Evolutionary conservation across 2,113 vertebrate genomes (phyloP).

Genomic region (Lethenteron camtschaticum): DNA sequence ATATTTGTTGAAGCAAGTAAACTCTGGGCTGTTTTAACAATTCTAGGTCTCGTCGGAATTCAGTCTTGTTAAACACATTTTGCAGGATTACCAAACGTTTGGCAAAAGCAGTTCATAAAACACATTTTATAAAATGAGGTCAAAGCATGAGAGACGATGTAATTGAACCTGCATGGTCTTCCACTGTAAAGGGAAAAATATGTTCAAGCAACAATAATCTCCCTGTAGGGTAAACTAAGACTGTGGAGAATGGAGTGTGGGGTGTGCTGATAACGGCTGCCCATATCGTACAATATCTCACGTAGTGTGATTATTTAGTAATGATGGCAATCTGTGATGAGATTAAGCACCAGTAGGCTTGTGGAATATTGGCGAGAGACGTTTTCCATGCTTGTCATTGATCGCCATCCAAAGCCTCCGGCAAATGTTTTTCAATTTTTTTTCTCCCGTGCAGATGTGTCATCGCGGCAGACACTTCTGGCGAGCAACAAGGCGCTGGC

Average conservation of each 20-base stretch:
- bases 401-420: neutral
- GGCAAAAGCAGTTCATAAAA: too few relatives aligned
- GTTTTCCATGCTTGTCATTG: neutral
- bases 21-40: too few relatives aligned
- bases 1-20: too few relatives aligned
- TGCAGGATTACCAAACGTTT: too few relatives aligned
- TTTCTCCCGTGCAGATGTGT: neutral
- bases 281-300: neutral
- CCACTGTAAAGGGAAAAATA: too few relatives aligned
- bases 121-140: too few relatives aligned
- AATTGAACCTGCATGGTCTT: too few relatives aligned
- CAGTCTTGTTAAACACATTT: too few relatives aligned
- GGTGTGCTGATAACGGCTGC: neutral
- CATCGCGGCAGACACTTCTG: neutral
- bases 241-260: neutral
- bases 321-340: neutral
- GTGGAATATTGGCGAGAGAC: neutral
- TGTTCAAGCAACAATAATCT: too few relatives aligned
- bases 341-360: neutral
- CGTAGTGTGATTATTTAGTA: neutral
- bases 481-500: conserved; percentile 3
- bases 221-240: neutral
- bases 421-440: neutral
- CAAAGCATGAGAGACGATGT: too few relatives aligned
- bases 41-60: too few relatives aligned